A percentile compares a stretch with the other conserved stretches of the same genome.
Conservation (phyloP, 2,888 invertebrate species). For the Agrochola lota region DNA sequence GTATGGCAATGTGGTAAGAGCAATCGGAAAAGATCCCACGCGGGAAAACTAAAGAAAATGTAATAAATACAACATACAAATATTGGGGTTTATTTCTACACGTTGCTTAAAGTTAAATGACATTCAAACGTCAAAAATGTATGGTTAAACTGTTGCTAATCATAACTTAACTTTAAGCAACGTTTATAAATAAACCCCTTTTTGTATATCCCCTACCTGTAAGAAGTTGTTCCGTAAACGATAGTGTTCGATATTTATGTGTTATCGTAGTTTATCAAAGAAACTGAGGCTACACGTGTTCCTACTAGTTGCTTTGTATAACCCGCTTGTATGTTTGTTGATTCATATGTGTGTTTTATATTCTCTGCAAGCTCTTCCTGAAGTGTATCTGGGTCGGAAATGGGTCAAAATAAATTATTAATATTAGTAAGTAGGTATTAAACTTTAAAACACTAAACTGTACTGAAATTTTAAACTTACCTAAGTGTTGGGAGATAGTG, state of each 20-base stretch:
- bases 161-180: no score
- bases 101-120: no score
- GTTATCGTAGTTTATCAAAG: slow-evolving; percentile 25
- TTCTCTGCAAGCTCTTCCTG: neutral
- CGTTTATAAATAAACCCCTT: no score
- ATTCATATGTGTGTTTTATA: neutral
- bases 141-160: no score
- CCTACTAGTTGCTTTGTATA: neutral
- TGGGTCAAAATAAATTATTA: neutral
- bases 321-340: neutral
- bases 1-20: neutral
- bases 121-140: no score
- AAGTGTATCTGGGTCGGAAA: neutral
- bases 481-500: neutral
- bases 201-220: neutral
- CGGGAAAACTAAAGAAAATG: neutral
- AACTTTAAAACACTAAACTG: neutral
- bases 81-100: no score
- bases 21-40: no score
- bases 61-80: neutral
- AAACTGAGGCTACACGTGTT: slow-evolving; percentile 23
- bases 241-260: neutral
- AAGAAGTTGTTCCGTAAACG: neutral
- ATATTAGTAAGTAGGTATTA: neutral
- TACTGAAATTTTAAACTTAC: neutral